phyloP scores from a whole-genome alignment of 2,888 invertebrate species.

The Dinocampus coccinellae region DNA sequence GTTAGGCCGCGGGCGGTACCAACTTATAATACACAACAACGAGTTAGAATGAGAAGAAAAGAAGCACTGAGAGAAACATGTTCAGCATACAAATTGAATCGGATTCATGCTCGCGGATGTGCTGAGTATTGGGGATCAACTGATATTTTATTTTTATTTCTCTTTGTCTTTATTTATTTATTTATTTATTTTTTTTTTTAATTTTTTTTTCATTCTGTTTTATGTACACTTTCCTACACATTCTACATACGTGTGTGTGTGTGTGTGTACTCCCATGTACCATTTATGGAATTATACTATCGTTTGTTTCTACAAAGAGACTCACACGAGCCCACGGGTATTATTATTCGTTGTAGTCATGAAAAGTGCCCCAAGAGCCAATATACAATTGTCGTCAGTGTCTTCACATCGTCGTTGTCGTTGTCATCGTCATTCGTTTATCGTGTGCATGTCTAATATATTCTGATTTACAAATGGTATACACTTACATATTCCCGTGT shows the following conservation, averaged over 20 bases:
- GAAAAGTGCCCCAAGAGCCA: background rate
- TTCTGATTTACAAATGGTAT: background rate
- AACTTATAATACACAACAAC: conserved; percentile 13
- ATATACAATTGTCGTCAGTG: background rate
- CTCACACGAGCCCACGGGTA: conserved; percentile 27
- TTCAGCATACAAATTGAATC: conserved; percentile 61
- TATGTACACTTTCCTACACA: conserved; percentile 19
- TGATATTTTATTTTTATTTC: conserved; percentile 10
- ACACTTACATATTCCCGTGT: background rate
- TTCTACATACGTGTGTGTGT: conserved; percentile 12
- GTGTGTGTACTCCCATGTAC: conserved; percentile 37
- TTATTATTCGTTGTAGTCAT: conserved; percentile 22
- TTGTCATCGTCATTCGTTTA: background rate
- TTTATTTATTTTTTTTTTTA: background rate
- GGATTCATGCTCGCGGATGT: conserved; percentile 47
- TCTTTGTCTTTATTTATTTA: background rate
- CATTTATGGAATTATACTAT: conserved; percentile 59
- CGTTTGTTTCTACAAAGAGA: conserved; percentile 51
- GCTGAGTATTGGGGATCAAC: conserved; percentile 35
- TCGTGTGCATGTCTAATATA: background rate
- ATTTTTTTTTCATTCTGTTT: background rate
- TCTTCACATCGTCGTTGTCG: background rate
- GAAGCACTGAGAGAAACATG: conserved; percentile 48
- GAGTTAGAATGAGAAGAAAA: too few relatives aligned
- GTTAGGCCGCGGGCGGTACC: conserved; percentile 22